Conservation (phyloP, 1,140 invertebrate genomes). For the Thaumatotibia leucotreta region DNA sequence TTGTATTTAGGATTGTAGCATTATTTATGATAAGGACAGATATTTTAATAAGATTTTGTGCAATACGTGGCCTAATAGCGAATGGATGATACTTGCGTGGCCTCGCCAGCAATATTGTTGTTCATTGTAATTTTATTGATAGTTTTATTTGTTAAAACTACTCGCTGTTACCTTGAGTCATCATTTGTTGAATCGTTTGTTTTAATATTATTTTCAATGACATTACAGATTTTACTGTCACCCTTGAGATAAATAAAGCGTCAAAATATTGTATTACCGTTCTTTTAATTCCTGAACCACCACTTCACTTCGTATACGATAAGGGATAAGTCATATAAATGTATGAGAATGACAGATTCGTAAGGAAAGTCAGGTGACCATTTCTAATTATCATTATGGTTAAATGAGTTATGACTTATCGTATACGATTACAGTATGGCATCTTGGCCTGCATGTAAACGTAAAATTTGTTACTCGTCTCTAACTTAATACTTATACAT, state of each 20-base stretch:
- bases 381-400: too few species aligned
- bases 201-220: constrained; percentile 72
- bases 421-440: too few species aligned
- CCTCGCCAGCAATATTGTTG: constrained; percentile 44
- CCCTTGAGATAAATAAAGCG: constrained; percentile 72
- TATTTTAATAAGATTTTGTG: constrained; percentile 3
- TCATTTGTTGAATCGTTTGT: constrained; percentile 74
- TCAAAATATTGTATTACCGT: constrained; percentile 63
- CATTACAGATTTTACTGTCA: constrained; percentile 71
- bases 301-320: too few species aligned
- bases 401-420: too few species aligned
- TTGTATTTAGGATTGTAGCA: too few species aligned
- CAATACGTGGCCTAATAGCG: background rate
- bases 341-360: too few species aligned
- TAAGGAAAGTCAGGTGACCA: too few species aligned
- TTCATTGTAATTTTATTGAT: constrained; percentile 65
- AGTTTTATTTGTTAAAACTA: constrained; percentile 73
- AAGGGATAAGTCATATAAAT: too few species aligned
- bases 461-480: too few species aligned
- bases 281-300: constrained; percentile 54
- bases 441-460: too few species aligned
- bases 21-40: too few species aligned
- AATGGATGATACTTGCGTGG: background rate
- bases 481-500: too few species aligned
- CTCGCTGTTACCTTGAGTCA: constrained; percentile 72